These are phyloP conservation scores for Eupleurogrammus muticus DNA, from an alignment of 2,797 vertebrate species.

Conservation along the genomic window DNA sequence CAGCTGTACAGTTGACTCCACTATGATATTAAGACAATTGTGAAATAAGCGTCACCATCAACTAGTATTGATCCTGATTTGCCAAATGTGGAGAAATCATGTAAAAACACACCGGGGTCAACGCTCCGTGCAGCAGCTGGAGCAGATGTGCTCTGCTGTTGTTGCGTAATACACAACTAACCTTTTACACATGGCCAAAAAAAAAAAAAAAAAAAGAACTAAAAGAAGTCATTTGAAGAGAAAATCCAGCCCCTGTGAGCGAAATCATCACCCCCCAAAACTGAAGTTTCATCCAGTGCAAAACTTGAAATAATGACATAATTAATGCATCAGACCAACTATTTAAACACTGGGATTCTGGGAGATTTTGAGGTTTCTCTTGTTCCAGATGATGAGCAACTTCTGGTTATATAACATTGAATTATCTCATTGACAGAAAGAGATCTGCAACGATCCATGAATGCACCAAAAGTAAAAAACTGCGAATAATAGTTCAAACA, in stretches of 20 bases:
- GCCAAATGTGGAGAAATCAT: background rate
- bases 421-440: background rate
- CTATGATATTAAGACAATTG: too few species aligned
- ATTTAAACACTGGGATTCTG: background rate
- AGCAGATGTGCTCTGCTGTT: background rate
- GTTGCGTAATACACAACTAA: background rate
- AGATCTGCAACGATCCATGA: too few species aligned
- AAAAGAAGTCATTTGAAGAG: background rate
- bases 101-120: background rate
- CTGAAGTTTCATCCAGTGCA: background rate
- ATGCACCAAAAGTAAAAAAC: background rate
- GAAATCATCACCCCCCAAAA: background rate
- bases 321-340: background rate
- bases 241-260: too few species aligned
- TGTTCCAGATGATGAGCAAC: too few species aligned
- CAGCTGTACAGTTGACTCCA: too few species aligned
- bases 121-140: background rate
- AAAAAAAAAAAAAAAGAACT: too few species aligned
- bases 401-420: background rate
- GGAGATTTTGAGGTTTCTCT: background rate
- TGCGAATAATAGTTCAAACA: background rate
- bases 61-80: background rate
- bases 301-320: background rate
- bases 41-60: too few species aligned
- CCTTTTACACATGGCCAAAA: background rate